Conservation (phyloP, 2,113 vertebrate species). For the Callocephalon fimbriatum region DNA sequence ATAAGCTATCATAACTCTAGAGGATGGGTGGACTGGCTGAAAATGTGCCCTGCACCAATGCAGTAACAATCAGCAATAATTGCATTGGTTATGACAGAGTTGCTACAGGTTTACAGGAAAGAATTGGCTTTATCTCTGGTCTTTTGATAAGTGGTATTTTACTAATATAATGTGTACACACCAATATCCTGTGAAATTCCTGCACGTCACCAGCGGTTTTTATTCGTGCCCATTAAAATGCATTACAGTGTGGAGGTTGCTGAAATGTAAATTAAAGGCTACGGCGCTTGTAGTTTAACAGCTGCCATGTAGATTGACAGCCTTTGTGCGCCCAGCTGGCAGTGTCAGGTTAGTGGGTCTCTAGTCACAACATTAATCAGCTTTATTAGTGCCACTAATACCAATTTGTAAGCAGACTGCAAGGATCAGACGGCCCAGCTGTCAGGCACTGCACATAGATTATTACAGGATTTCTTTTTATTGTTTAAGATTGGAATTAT, state of each 20-base stretch:
- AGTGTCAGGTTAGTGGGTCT: slow-evolving; percentile 86
- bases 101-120: slow-evolving; percentile 23
- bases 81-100: not conserved
- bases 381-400: slow-evolving; percentile 94
- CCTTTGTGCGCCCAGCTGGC: slow-evolving; percentile 83
- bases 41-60: not conserved
- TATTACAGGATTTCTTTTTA: slow-evolving; percentile 80
- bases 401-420: slow-evolving; percentile 92
- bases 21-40: not conserved
- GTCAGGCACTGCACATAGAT: slow-evolving; percentile 83
- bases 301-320: slow-evolving; percentile 80
- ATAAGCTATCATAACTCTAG: slow-evolving; percentile 40
- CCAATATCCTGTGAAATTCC: slow-evolving; percentile 68
- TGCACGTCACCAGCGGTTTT: slow-evolving; percentile 60
- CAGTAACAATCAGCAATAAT: not conserved
- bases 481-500: slow-evolving; percentile 81
- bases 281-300: slow-evolving; percentile 64
- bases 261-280: slow-evolving; percentile 64
- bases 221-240: slow-evolving; percentile 39
- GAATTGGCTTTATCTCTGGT: slow-evolving; percentile 65
- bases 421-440: slow-evolving; percentile 94
- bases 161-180: slow-evolving; percentile 65
- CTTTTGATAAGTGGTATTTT: slow-evolving; percentile 53
- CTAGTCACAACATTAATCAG: slow-evolving; percentile 92
- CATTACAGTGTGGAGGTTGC: slow-evolving; percentile 46